A percentile compares a stretch with the other conserved stretches of the same genome.
Evolutionary conservation across 2,797 vertebrate species (phyloP).

Genomic region (Phrynocephalus vlangalii): DNA sequence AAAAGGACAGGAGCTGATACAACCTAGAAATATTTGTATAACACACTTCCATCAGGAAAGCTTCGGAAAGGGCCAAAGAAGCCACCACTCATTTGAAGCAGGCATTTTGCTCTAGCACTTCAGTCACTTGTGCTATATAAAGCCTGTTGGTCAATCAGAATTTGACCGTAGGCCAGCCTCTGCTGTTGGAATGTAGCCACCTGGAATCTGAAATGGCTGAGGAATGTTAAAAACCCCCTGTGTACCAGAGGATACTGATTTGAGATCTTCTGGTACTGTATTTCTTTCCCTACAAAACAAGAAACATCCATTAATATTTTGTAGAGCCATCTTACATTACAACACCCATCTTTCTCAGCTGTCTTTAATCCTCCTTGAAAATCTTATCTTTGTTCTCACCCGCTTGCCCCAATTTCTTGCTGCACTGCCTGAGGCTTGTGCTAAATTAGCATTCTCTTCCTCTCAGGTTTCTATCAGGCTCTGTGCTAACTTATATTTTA

Average conservation of each 20-base stretch:
- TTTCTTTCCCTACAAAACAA: not conserved
- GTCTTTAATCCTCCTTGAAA: conserved; percentile 27
- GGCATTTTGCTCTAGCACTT: not conserved
- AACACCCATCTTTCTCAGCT: conserved; percentile 35
- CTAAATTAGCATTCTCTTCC: conserved; percentile 12
- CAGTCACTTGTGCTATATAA: not conserved
- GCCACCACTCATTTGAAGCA: too few relatives aligned
- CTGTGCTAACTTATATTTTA: conserved; percentile 57
- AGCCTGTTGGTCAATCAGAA: not conserved
- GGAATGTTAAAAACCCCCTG: not conserved
- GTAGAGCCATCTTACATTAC: conserved; percentile 16
- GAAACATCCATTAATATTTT: not conserved
- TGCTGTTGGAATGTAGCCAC: not conserved
- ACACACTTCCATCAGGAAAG: not conserved
- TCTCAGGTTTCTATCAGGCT: conserved; percentile 28
- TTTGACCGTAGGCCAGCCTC: not conserved
- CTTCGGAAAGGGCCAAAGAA: not conserved
- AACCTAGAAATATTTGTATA: not conserved
- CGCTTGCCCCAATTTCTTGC: conserved; percentile 60
- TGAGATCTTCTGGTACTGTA: not conserved
- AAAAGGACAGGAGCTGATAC: not conserved
- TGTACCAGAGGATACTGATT: not conserved
- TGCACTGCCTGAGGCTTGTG: conserved; percentile 37
- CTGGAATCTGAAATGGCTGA: not conserved
- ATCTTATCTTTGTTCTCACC: conserved; percentile 53